Conservation (phyloP, 92 coral and sea anemone species). For the Ricordea florida region DNA sequence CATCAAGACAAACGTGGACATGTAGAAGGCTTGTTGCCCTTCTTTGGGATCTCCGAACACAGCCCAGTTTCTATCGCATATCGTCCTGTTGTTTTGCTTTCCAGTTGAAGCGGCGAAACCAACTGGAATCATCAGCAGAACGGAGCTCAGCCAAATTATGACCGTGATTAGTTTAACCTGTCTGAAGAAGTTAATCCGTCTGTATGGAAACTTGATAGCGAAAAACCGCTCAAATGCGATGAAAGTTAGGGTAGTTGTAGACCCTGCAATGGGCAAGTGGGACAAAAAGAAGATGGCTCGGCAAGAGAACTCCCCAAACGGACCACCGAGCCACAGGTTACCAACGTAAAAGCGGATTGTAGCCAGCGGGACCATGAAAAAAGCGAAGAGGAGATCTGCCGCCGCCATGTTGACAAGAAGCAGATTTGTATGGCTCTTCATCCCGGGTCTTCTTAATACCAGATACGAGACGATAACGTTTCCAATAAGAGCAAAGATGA, state of each 20-base stretch:
- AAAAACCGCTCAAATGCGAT: conserved; percentile 8
- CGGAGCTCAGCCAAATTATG: neutral
- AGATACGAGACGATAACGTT: neutral
- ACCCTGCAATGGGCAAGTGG: conserved; percentile 4
- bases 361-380: neutral
- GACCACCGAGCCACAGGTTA: neutral
- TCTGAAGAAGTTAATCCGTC: neutral
- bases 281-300: neutral
- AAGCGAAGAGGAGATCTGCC: conserved; percentile 36
- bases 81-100: neutral
- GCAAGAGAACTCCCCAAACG: neutral
- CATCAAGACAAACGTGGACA: neutral
- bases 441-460: neutral
- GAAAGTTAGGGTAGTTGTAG: neutral
- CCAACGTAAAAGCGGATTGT: neutral
- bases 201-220: neutral
- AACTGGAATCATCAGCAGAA: neutral
- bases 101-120: neutral
- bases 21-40: neutral
- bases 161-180: neutral
- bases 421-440: conserved; percentile 2
- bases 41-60: neutral
- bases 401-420: conserved; percentile 66
- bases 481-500: neutral
- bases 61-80: conserved; percentile 1